These are phyloP conservation scores for Ostrea denselamellosa DNA, from an alignment of 1,140 invertebrate species.

Conservation along the genomic window DNA sequence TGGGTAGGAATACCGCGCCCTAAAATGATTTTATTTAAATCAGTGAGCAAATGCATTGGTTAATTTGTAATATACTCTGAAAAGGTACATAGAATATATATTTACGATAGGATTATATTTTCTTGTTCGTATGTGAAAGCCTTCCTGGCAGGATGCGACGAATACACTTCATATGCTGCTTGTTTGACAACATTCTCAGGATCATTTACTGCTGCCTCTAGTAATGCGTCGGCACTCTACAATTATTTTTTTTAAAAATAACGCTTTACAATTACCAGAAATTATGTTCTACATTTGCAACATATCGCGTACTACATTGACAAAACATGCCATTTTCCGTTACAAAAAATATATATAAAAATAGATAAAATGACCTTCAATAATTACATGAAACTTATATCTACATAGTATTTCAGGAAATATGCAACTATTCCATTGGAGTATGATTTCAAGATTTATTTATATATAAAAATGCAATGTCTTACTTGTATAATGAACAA, in stretches of 20 bases:
- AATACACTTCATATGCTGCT: constrained; percentile 43
- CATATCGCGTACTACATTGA: too few relatives aligned
- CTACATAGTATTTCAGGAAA: too few relatives aligned
- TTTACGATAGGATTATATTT: constrained; percentile 43
- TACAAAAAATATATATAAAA: too few relatives aligned
- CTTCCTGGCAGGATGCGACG: constrained; percentile 44
- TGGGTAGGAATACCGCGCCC: constrained; percentile 58
- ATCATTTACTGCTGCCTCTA: constrained; percentile 36
- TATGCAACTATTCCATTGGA: too few relatives aligned
- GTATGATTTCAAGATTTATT: too few relatives aligned
- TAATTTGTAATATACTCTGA: not conserved
- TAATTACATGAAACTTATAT: too few relatives aligned
- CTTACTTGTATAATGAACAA: too few relatives aligned
- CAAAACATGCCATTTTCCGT: too few relatives aligned
- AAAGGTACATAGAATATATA: not conserved
- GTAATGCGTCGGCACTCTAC: constrained; percentile 41
- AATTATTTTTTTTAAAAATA: not conserved
- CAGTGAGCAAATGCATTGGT: not conserved
- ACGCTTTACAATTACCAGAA: too few relatives aligned
- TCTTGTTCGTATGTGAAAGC: constrained; percentile 40
- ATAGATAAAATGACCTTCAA: too few relatives aligned
- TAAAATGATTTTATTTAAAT: constrained; percentile 20
- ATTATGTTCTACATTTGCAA: too few relatives aligned
- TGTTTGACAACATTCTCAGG: constrained; percentile 44
- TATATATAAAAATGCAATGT: too few relatives aligned